Base-by-base conservation (phyloP, 2,797 vertebrate genomes). In the Atherinosoma microstoma region DNA sequence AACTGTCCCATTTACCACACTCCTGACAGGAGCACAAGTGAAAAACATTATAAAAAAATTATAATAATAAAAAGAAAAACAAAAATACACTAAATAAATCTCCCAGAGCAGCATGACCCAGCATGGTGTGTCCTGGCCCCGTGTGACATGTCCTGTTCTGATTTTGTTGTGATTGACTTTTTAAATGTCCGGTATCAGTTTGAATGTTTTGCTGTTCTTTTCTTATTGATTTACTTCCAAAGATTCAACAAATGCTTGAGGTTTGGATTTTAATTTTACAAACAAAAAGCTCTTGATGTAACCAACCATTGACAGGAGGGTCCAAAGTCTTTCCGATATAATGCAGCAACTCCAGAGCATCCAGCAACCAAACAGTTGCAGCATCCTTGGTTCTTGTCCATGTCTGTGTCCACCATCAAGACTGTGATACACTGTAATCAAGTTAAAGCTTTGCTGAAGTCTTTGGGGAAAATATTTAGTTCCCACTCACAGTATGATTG, bases 101-200 rank as follows among this genome's bases (percentile, higher is more conserved):
- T 95, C 95, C 95, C 95, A 94, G 95, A 97, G 95, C 96, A 97
- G 96, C 96, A 97, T 97, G 96, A 96, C 95, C 93, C 94, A 94
- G 93, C 92, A 94, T 91, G 88, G 92, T 92, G 90, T 94, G 93
- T 94, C 90, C 92, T 94, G 89, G 79, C 88, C 87, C 87, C 62
- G 75, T 90, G 84, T 91, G 63, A 87, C 84, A 84, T 89, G 83
- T 89, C 75, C 76, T 87, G 80, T 86, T 84, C 78, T 89, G 76
- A 83, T 89, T 89, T 67, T 70, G 65, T 86, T 88, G 59, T 83
- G 42, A 61, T 79, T 83, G 60, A 70, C 58, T 61, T 58, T 38
- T 56, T 65, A 30, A 51, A 29, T 83, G 70, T 72, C 67, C 53
- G 38, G 51, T 76, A 29, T 80, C 49, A 70, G 6, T 75, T 57